These are phyloP conservation scores for Ormyrus labotus DNA, from an alignment of 2,888 invertebrate genomes.

Conservation along the genomic window DNA sequence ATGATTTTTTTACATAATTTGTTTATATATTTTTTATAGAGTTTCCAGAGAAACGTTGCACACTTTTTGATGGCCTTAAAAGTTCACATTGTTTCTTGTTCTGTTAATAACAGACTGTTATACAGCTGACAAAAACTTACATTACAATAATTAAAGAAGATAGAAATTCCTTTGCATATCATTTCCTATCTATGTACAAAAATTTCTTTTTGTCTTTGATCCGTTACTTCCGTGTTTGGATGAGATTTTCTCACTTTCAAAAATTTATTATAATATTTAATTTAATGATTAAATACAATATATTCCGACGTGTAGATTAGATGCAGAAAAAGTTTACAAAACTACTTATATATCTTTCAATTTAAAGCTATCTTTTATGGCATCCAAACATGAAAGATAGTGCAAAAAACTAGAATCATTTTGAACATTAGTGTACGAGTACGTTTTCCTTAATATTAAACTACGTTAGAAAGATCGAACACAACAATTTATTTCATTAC, in stretches of 20 bases:
- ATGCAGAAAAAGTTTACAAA: slow-evolving; percentile 34
- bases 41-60: slow-evolving; percentile 43
- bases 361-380: slow-evolving; percentile 24
- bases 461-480: slow-evolving; percentile 34
- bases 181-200: slow-evolving; percentile 49
- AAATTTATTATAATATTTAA: not conserved
- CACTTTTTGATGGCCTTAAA: slow-evolving; percentile 24
- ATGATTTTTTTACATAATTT: slow-evolving; percentile 46
- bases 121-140: slow-evolving; percentile 47
- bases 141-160: slow-evolving; percentile 44
- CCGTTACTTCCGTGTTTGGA: slow-evolving; percentile 39
- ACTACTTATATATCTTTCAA: slow-evolving; percentile 14
- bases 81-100: slow-evolving; percentile 17
- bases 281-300: slow-evolving; percentile 12
- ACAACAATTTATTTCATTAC: slow-evolving; percentile 36
- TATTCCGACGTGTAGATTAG: not conserved
- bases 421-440: slow-evolving; percentile 18
- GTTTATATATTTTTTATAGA: slow-evolving; percentile 39
- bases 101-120: slow-evolving; percentile 38
- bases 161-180: slow-evolving; percentile 45
- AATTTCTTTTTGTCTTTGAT: slow-evolving; percentile 13
- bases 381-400: slow-evolving; percentile 39
- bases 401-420: slow-evolving; percentile 26
- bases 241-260: slow-evolving; percentile 29
- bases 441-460: slow-evolving; percentile 34